Percentiles rank a stretch among this genome's conserved stretches.
These are phyloP conservation scores for Onthophagus sagittarius DNA, from an alignment of 2,888 invertebrate species.

Conservation along the genomic window DNA sequence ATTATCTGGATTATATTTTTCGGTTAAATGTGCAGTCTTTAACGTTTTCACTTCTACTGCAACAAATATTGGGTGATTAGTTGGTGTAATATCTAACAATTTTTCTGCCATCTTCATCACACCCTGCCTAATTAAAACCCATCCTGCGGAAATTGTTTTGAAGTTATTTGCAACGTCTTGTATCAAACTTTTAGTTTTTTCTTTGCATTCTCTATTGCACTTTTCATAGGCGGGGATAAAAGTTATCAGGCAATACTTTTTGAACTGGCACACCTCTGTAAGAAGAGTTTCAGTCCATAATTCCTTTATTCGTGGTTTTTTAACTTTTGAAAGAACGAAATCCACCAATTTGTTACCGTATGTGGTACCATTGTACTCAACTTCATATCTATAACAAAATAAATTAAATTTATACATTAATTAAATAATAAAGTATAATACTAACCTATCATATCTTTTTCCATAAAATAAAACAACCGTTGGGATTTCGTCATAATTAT, in stretches of 20 bases:
- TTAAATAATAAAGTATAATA: not conserved
- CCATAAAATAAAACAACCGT: conserved; percentile 16
- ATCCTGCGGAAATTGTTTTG: conserved; percentile 13
- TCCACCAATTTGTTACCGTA: conserved; percentile 12
- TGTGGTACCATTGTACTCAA: conserved; percentile 12
- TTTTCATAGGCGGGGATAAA: not conserved
- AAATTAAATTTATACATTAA: not conserved
- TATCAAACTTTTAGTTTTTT: not conserved
- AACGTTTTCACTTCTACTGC: conserved; percentile 19
- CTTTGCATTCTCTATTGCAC: conserved; percentile 17
- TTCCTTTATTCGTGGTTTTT: conserved; percentile 15
- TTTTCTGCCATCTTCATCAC: conserved; percentile 16
- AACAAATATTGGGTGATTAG: conserved; percentile 4
- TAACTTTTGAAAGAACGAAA: conserved; percentile 13
- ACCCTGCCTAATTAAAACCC: conserved; percentile 17
- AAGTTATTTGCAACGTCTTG: conserved; percentile 10
- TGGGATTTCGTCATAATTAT: not conserved
- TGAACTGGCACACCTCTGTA: conserved; percentile 13
- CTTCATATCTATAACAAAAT: conserved; percentile 1
- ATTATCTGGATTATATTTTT: not conserved
- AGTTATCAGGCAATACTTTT: conserved; percentile 20
- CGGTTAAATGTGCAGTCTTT: conserved; percentile 14
- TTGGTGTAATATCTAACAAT: conserved; percentile 13
- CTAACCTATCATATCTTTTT: conserved; percentile 4
- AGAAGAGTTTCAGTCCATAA: conserved; percentile 11